Conservation (phyloP, 2,888 invertebrate species). For the Acronicta leporina region DNA sequence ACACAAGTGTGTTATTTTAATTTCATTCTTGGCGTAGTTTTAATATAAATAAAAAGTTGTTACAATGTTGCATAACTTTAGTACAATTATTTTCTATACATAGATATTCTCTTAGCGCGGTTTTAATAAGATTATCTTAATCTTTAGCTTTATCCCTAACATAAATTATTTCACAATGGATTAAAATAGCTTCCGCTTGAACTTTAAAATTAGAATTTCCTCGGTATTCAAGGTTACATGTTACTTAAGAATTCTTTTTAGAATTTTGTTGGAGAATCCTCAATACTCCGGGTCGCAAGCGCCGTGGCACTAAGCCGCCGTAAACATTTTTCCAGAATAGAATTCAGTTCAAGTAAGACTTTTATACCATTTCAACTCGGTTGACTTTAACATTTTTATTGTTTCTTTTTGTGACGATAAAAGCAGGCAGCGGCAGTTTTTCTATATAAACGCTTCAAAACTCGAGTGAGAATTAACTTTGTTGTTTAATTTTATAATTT, state of each 20-base stretch:
- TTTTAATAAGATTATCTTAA: slow-evolving; percentile 63
- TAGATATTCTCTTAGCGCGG: slow-evolving; percentile 56
- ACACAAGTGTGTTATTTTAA: slow-evolving; percentile 18
- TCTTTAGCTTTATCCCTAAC: slow-evolving; percentile 65
- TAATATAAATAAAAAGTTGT: not conserved
- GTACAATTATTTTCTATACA: slow-evolving; percentile 40
- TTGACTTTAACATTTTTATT: slow-evolving; percentile 22
- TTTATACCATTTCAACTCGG: slow-evolving; percentile 35
- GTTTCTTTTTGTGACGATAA: slow-evolving; percentile 22
- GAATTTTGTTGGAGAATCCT: slow-evolving; percentile 22
- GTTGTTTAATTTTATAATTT: not conserved
- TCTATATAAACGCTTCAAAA: not conserved
- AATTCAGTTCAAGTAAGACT: slow-evolving; percentile 38
- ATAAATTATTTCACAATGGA: slow-evolving; percentile 64
- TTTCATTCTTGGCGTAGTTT: slow-evolving; percentile 1
- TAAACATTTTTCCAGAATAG: slow-evolving; percentile 48
- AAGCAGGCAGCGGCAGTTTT: slow-evolving; percentile 3
- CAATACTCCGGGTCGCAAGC: slow-evolving; percentile 21
- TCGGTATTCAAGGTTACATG: slow-evolving; percentile 27
- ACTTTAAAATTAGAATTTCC: slow-evolving; percentile 56
- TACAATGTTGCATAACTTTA: slow-evolving; percentile 23
- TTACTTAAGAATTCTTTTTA: slow-evolving; percentile 26
- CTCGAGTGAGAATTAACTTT: not conserved
- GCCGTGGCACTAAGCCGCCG: slow-evolving; percentile 33
- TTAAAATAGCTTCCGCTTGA: slow-evolving; percentile 51